Percentiles rank a stretch among this genome's conserved stretches.
Conservation (phyloP, 2,113 vertebrate species). For the Myrmecobius fasciatus region DNA sequence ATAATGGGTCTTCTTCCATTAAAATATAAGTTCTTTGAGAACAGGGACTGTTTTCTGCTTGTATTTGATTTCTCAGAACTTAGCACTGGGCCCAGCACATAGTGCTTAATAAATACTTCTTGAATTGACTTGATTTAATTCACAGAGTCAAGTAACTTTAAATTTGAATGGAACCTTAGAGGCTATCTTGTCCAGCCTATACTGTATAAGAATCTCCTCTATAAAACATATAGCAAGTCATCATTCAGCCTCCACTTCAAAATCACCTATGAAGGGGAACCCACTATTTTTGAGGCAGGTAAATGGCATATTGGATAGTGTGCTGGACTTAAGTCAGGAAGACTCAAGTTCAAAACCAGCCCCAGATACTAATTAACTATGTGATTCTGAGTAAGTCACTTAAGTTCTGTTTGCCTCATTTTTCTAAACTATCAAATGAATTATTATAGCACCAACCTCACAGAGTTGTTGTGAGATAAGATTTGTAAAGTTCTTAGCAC, state of each 20-base stretch:
- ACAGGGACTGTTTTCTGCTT: neutral
- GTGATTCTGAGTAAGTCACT: neutral
- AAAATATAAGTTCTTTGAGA: neutral
- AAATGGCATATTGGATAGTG: neutral
- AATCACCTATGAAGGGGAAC: neutral
- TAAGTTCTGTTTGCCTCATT: neutral
- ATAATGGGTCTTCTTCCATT: neutral
- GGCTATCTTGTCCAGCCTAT: neutral
- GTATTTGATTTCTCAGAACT: neutral
- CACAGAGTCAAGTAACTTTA: neutral
- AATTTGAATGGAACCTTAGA: neutral
- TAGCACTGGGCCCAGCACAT: neutral
- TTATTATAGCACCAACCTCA: neutral
- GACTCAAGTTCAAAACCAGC: neutral
- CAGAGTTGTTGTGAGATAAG: neutral
- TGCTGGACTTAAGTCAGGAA: neutral
- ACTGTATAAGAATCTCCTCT: neutral
- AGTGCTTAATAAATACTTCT: neutral
- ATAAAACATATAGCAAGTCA: neutral
- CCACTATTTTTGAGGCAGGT: neutral
- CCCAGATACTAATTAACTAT: neutral
- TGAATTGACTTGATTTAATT: neutral
- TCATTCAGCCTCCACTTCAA: neutral
- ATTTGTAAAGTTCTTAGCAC: neutral
- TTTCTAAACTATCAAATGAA: neutral